Evolutionary conservation across 35 echinoderm and acorn worm species (phyloP), one percentile per base, ranked within the genome.

Genomic region (Heliocidaris tuberculata): DNA sequence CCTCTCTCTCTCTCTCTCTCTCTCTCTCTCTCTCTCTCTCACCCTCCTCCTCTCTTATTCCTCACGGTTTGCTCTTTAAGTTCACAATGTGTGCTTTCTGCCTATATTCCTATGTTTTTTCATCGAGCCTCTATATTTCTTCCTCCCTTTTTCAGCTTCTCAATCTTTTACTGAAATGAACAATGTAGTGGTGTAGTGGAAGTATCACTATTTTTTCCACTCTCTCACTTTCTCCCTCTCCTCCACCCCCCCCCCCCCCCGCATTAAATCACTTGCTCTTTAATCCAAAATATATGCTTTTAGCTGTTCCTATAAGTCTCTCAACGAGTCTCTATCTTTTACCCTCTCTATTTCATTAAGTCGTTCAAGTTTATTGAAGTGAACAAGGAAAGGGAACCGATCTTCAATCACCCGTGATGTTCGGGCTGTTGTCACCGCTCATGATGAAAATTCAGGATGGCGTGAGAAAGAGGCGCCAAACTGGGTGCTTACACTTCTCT

Each of bases 361-460:
- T 78, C 21, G 65, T 78, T 78, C 65, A 78, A n/a, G 65, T 78
- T n/a, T 27, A 7, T 4, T n/a, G 65, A 78, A 4, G 65, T 78
- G 65, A 78, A 78, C 21, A 78, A 78, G 65, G 27, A n/a, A 78
- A 78, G 27, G 65, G 65, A n/a, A 78, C 65, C 65, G 65, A 78
- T 78, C 27, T 24, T n/a, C 21, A 78, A 78, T 78, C 65, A 78
- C 65, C 65, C 65, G 65, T 78, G 65, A 78, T 78, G 65, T 78
- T 78, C 7, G 17, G 65, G 65, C 65, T 78, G 17, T 78, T 78
- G 65, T 24, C 65, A 78, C 65, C 65, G 65, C 17, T 78, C 65
- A 78, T 78, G 65, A 78, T 78, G 65, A 78, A 78, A 78, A 78
- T 78, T 29, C 65, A 78, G 65, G 21, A 78, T 78, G 65, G 65